phyloP scores from a whole-genome alignment of 2,113 vertebrate species.

The Pholis gunnellus region DNA sequence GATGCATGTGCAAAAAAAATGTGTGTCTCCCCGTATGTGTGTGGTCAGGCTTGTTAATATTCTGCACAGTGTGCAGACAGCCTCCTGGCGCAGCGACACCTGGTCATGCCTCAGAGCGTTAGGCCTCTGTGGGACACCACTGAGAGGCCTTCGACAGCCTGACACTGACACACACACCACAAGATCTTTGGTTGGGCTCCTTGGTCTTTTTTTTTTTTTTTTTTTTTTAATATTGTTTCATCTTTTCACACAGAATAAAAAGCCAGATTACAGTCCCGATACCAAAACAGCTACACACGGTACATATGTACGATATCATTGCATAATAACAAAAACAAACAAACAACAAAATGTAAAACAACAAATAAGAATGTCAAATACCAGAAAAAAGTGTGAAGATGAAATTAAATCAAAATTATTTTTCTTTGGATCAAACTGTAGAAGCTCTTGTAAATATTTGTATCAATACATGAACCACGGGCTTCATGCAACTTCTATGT shows the following conservation, averaged over 20 bases:
- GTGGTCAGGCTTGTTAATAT: slow-evolving; percentile 70
- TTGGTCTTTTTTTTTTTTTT: background rate
- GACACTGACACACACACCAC: slow-evolving; percentile 14
- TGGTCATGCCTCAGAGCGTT: slow-evolving; percentile 74
- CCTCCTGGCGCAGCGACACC: slow-evolving; percentile 63
- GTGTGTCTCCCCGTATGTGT: slow-evolving; percentile 14
- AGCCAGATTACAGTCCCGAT: background rate
- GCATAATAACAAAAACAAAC: background rate
- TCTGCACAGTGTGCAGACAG: slow-evolving; percentile 58
- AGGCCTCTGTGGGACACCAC: slow-evolving; percentile 60
- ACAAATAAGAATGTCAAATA: background rate
- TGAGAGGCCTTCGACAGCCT: slow-evolving; percentile 49
- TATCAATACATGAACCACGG: too few relatives aligned
- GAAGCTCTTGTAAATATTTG: too few relatives aligned
- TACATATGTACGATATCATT: background rate
- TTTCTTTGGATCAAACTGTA: too few relatives aligned
- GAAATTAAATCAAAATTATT: too few relatives aligned
- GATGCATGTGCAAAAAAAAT: slow-evolving; percentile 3
- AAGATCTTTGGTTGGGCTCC: background rate
- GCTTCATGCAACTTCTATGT: too few relatives aligned
- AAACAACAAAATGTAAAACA: background rate
- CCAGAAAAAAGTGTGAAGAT: too few relatives aligned
- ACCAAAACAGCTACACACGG: background rate
- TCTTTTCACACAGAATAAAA: background rate
- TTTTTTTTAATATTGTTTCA: slow-evolving; percentile 8